A percentile compares a stretch with the other conserved stretches of the same genome.
These are phyloP conservation scores for Heliconius hortense DNA, from an alignment of 2,888 invertebrate species.

Conservation along the genomic window DNA sequence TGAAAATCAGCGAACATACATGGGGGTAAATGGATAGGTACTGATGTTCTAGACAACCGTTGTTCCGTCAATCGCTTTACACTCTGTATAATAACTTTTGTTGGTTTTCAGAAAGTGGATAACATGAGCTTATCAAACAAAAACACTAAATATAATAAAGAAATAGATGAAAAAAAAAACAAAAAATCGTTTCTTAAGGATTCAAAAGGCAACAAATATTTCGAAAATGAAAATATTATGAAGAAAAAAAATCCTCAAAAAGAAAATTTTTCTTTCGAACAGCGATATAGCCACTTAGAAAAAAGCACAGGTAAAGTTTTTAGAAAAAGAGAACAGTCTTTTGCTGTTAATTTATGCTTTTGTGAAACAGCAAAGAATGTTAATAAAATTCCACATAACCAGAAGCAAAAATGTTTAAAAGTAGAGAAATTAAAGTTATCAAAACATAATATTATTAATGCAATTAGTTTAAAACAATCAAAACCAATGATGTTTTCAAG, in stretches of 20 bases:
- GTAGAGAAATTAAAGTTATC: conserved; percentile 44
- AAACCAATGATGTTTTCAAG: conserved; percentile 43
- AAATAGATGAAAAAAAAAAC: conserved; percentile 27
- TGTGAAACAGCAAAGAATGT: conserved; percentile 53
- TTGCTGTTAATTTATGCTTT: conserved; percentile 68
- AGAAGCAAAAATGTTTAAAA: conserved; percentile 40
- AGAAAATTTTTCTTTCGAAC: conserved; percentile 26
- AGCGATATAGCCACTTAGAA: conserved; percentile 25
- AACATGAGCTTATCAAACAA: conserved; percentile 25
- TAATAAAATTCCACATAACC: conserved; percentile 41
- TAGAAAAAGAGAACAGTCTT: conserved; percentile 51
- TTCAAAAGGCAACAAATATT: conserved; percentile 11
- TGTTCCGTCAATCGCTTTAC: no score
- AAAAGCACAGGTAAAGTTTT: conserved; percentile 40
- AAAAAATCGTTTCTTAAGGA: conserved; percentile 15
- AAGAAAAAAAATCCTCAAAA: conserved; percentile 19
- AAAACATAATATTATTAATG: conserved; percentile 44
- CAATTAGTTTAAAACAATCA: conserved; percentile 49
- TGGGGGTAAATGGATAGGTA: no score
- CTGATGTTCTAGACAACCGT: no score
- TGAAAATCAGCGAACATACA: no score
- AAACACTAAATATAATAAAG: conserved; percentile 24
- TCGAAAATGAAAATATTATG: neutral
- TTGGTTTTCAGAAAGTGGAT: conserved; percentile 32
- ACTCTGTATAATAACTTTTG: neutral